Evolutionary conservation across 1,140 invertebrate genomes (phyloP).

Genomic region (Macrotrachela quadricornifera): DNA sequence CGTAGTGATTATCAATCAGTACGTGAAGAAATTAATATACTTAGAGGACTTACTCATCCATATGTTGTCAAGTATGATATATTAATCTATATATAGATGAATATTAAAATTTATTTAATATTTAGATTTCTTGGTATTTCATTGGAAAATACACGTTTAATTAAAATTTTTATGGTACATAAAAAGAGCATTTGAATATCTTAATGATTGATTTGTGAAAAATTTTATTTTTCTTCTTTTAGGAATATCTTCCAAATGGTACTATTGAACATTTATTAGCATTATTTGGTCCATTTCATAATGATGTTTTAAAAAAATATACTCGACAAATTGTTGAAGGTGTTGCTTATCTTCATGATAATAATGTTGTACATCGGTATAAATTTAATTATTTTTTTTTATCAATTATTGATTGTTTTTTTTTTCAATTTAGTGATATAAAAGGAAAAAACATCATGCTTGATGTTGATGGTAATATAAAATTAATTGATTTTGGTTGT

Average conservation of each 20-base stretch:
- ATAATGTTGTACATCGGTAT: constrained; percentile 80
- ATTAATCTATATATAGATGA: no score
- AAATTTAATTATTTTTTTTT: no score
- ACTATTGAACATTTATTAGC: neutral
- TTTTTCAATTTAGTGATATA: constrained; percentile 46
- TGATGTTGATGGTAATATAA: constrained; percentile 68
- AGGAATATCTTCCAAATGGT: neutral
- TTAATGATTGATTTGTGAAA: no score
- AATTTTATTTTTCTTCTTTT: no score
- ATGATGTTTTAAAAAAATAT: neutral
- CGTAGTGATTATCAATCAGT: constrained; percentile 26
- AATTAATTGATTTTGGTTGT: constrained; percentile 97
- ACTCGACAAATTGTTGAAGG: neutral
- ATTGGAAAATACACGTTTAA: no score
- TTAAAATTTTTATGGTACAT: neutral
- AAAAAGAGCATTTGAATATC: no score
- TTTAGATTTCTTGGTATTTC: no score
- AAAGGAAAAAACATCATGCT: constrained; percentile 30
- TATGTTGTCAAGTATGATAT: constrained; percentile 23
- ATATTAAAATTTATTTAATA: no score
- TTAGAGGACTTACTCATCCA: constrained; percentile 23
- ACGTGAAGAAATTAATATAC: constrained; percentile 25
- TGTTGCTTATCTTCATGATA: constrained; percentile 45
- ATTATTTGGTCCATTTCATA: neutral
- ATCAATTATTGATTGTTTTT: no score